phyloP scores from a whole-genome alignment of 2,797 vertebrate genomes.

The Chaunax sp. region DNA sequence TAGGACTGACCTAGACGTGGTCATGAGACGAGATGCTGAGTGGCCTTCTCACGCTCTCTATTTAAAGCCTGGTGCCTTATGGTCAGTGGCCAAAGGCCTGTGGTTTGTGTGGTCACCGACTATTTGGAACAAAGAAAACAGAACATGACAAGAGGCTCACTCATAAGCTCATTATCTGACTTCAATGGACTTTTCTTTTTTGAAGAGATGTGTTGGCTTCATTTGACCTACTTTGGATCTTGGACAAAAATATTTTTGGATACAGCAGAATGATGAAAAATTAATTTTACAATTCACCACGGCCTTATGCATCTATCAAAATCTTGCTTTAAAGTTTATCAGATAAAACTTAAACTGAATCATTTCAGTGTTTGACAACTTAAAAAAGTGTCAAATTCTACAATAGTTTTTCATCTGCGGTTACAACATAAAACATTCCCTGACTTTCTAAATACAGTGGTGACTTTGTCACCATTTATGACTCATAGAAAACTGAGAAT shows the following conservation, averaged over 20 bases:
- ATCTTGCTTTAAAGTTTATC: not conserved
- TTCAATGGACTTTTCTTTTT: conserved; percentile 16
- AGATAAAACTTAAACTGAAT: conserved; percentile 6
- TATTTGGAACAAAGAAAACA: conserved; percentile 62
- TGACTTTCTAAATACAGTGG: conserved; percentile 19
- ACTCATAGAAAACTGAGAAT: conserved; percentile 37
- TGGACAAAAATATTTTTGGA: conserved; percentile 32
- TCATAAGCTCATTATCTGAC: conserved; percentile 30
- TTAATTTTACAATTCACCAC: conserved; percentile 5
- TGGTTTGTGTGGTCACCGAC: conserved; percentile 59
- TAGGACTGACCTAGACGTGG: conserved; percentile 25
- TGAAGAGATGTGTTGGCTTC: conserved; percentile 14
- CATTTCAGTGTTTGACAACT: conserved; percentile 1
- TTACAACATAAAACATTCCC: conserved; percentile 28
- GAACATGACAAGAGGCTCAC: conserved; percentile 33
- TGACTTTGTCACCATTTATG: conserved; percentile 30
- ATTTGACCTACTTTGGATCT: conserved; percentile 44
- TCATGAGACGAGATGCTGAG: conserved; percentile 63
- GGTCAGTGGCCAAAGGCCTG: conserved; percentile 65
- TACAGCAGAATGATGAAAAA: conserved; percentile 8
- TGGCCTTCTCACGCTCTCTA: conserved; percentile 76
- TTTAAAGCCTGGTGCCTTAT: conserved; percentile 72
- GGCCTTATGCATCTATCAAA: conserved; percentile 3
- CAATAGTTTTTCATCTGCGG: conserved; percentile 11
- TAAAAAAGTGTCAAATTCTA: conserved; percentile 16